phyloP scores from a whole-genome alignment of 1,140 invertebrate genomes.

The Drosophila sp. region DNA sequence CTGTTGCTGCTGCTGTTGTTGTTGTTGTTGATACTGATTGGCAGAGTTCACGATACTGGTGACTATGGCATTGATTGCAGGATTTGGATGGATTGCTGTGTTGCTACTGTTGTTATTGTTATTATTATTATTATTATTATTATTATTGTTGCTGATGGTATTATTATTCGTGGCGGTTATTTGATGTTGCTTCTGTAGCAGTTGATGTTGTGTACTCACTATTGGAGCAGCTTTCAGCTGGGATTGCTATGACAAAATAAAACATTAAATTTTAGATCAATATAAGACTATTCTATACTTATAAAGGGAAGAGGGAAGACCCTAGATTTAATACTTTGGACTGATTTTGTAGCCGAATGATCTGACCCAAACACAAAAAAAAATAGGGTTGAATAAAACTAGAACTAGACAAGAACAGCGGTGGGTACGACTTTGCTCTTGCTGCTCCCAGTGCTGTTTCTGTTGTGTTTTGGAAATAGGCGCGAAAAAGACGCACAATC shows the following conservation, averaged over 20 bases:
- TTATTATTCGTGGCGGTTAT: conserved; percentile 65
- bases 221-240: conserved; percentile 85
- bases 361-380: too few relatives aligned
- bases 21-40: conserved; percentile 90
- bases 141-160: conserved; percentile 45
- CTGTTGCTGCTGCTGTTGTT: conserved; percentile 85
- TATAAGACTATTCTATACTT: too few relatives aligned
- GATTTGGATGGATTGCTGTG: conserved; percentile 88
- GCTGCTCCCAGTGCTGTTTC: too few relatives aligned
- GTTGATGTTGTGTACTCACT: conserved; percentile 71
- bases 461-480: too few relatives aligned
- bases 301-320: too few relatives aligned
- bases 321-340: too few relatives aligned
- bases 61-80: conserved; percentile 90
- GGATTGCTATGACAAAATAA: conserved; percentile 85
- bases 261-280: not conserved
- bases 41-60: conserved; percentile 92
- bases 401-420: too few relatives aligned
- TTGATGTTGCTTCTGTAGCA: conserved; percentile 62
- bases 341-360: too few relatives aligned
- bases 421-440: too few relatives aligned
- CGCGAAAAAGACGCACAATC: too few relatives aligned
- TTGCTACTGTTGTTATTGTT: conserved; percentile 81
- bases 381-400: too few relatives aligned
- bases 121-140: conserved; percentile 48